Base-by-base conservation (phyloP, 2,797 vertebrate genomes). In the Karalla daura region DNA sequence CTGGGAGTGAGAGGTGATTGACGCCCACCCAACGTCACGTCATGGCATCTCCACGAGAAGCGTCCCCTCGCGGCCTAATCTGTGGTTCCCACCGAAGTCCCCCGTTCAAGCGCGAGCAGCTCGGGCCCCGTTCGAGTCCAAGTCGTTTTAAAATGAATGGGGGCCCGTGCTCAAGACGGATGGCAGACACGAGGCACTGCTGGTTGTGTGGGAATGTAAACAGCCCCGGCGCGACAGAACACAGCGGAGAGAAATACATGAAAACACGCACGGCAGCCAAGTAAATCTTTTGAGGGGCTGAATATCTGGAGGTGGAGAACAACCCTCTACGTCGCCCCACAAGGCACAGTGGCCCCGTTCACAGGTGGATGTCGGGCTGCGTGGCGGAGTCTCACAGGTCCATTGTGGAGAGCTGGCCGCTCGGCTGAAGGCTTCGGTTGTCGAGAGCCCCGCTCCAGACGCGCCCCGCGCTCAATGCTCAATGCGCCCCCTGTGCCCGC, bases 401-500 rank as follows among this genome's bases (percentile, higher is more conserved):
- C 49, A 73, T 82, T 47, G 61, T 68, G 53, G 66, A 43, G n/a
- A n/a, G n/a, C n/a, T n/a, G 56, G 58, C 69, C 20, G 41, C 35
- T 23, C 14, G 20, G 45, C 41, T 85, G 54, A 86, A 78, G 25
- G 75, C 64, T 44, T 56, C 12, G 3, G 15, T 83, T 84, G 77
- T 88, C 66, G 59, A 55, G 78, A 27, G 32, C 59, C 30, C 46
- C 41, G 5, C 43, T 81, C 54, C 84, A 80, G 79, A 66, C 65
- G 58, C 54, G 47, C 36, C 65, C 68, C 20, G 30, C 25, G 43
- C 39, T 88, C 76, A 90, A 86, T 84, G 78, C 39, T 88, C 76
- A 90, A 86, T 84, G 78, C 59, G 50, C 14, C 21, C 58, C 44
- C 65, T 87, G 78, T 88, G 44, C 8, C 14, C 11, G 37, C 39